Evolutionary conservation across 2,888 invertebrate genomes (phyloP).

Genomic region (Dynastes tityus): DNA sequence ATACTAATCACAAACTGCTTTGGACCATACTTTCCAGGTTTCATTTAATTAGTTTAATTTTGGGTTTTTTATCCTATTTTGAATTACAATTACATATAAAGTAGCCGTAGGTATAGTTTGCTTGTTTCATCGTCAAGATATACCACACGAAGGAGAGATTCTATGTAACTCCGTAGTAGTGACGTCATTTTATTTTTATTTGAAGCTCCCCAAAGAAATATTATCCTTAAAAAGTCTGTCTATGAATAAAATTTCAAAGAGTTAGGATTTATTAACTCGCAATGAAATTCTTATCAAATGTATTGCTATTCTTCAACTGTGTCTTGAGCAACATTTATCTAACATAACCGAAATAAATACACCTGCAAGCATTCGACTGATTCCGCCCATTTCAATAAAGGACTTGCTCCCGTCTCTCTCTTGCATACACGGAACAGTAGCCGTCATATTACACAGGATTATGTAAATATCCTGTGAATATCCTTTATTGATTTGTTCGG

Average conservation of each 20-base stretch:
- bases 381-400: slow-evolving; percentile 59
- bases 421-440: slow-evolving; percentile 51
- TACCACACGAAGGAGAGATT: no score
- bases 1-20: no score
- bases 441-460: slow-evolving; percentile 58
- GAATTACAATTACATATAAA: no score
- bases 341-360: slow-evolving; percentile 52
- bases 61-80: no score
- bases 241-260: neutral
- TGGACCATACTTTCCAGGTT: no score
- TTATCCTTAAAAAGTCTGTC: neutral
- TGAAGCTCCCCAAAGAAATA: no score
- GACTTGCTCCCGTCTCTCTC: slow-evolving; percentile 56
- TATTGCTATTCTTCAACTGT: neutral
- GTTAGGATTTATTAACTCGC: neutral
- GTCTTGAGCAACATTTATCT: neutral
- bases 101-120: no score
- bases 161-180: no score
- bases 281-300: slow-evolving; percentile 18
- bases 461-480: slow-evolving; percentile 55
- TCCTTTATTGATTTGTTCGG: slow-evolving; percentile 60
- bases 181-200: no score
- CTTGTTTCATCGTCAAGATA: no score
- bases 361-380: slow-evolving; percentile 70
- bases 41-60: no score